Evolutionary conservation across 2,113 vertebrate species (phyloP), one percentile per base, ranked within the genome.

Genomic region (Halichoeres trimaculatus): DNA sequence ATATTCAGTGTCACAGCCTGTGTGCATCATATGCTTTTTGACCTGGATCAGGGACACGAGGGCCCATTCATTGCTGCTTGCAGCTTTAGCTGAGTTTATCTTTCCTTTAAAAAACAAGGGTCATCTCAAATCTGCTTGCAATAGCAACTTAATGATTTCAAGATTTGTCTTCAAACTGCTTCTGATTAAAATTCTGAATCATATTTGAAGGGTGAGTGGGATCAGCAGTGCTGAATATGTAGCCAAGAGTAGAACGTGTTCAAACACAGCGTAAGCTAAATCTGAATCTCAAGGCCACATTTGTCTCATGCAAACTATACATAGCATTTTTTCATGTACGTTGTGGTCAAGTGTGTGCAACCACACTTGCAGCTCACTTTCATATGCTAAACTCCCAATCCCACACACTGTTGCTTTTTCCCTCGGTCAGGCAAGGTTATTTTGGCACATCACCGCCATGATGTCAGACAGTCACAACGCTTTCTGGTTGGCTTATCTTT

Each of bases 351-450:
- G 60, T 17, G 35, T 76, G 40, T 24, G 47, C 66, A 72, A 40
- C 78, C 45, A 52, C 56, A 63, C 62, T 80, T 40, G 52, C 56
- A 67, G 66, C 69, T 81, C 50, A 63, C 74, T 87, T 84, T 77
- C 53, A 80, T 65, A 55, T 53, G 59, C 47, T n/a, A 81, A 74
- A 58, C 70, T 70, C 50, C 51, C 50, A 69, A 63, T 79, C 81
- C 74, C 69, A 80, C 66, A 74, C 62, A 54, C 38, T 78, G 54
- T 73, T 85, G 36, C 69, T 80, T 70, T 85, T 80, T 56, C 78
- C 63, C 26, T 67, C 12, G 35, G 56, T 65, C 52, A 69, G 34
- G 57, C 76, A 81, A 81, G 67, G 50, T 67, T 76, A 65, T 85
- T 78, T 76, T 76, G 74, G 62, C 55, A 0, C 10, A 45, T 73